Evolutionary conservation across 2,113 vertebrate genomes (phyloP), one percentile per base, ranked within the genome.

Genomic region (Cephalopholis sonnerati): DNA sequence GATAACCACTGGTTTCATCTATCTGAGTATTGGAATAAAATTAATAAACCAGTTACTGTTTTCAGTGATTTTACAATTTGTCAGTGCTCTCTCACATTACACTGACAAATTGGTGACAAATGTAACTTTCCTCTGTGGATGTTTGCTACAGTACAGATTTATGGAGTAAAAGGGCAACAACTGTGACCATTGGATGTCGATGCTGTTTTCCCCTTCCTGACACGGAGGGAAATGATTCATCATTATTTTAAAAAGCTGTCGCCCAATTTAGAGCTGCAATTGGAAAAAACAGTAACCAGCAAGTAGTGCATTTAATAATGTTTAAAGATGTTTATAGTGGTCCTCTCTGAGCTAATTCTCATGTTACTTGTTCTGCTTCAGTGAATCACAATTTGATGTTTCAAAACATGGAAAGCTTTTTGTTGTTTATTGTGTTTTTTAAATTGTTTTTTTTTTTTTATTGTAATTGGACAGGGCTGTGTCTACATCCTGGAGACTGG

Each of bases 391-490:
- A 29, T 85, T 22, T 32, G 48, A 70, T 22, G 11, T 79, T 61
- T 68, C 59, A 84, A 75, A 85, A 51, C 44, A 46, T 78, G 70
- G 46, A 0, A 25, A 68, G 29, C 48, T 61, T 81, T 76, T 39
- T 82, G 76, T 82, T 87, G 74, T 84, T 90, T 89, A 1, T 75
- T 54, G 20, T n/a, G 9, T 51, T 68, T 73, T 4, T 50, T 15
- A 4, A 4, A 57, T 48, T 70, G 2, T 58, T 71, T 63, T 29
- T 44, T 71, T 18, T 24, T 24, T 32, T 53, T 32, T 61, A 61
- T 86, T 79, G 78, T 85, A 10, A 92, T 89, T 80, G 50, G 74
- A 59, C 62, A 90, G 92, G 91, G 88, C 39, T 85, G 91, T 79
- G 82, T 90, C 91, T 80, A 83, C 89, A 72, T 41, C 41, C 41